These are phyloP conservation scores for Scolopax rusticola DNA, from an alignment of 2,797 vertebrate species.

Conservation along the genomic window DNA sequence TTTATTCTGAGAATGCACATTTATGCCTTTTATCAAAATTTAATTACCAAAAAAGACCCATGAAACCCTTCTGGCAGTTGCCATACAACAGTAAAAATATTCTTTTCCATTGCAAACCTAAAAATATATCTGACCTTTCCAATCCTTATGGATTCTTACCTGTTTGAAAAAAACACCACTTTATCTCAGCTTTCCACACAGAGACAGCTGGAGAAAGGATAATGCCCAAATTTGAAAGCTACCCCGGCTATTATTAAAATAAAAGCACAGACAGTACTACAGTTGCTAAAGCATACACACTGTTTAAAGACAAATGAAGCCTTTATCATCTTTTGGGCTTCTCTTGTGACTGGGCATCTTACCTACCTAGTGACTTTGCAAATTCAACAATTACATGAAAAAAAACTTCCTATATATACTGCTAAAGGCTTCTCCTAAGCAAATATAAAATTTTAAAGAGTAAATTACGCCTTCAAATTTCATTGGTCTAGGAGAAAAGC, in stretches of 20 bases:
- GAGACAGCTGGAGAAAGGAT: neutral
- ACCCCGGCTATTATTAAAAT: neutral
- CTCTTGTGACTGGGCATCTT: neutral
- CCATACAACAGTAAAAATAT: neutral
- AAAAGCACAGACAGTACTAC: neutral
- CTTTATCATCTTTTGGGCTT: neutral
- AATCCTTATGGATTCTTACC: neutral
- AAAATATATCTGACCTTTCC: neutral
- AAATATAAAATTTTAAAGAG: neutral
- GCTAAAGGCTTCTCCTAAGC: neutral
- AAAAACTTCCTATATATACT: neutral
- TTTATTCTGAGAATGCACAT: neutral
- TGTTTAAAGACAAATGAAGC: neutral
- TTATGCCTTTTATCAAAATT: neutral
- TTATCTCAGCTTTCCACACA: neutral
- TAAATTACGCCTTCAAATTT: neutral
- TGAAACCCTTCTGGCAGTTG: neutral
- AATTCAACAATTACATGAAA: neutral
- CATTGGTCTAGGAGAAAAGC: neutral
- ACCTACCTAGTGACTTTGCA: neutral
- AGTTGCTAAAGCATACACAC: neutral
- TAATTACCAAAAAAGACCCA: neutral
- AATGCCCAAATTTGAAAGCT: neutral
- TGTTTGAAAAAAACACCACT: neutral
- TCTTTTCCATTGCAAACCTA: neutral